Evolutionary conservation across 2,888 invertebrate species (phyloP), one percentile per base, ranked within the genome.

Genomic region (Orthosia gracilis): DNA sequence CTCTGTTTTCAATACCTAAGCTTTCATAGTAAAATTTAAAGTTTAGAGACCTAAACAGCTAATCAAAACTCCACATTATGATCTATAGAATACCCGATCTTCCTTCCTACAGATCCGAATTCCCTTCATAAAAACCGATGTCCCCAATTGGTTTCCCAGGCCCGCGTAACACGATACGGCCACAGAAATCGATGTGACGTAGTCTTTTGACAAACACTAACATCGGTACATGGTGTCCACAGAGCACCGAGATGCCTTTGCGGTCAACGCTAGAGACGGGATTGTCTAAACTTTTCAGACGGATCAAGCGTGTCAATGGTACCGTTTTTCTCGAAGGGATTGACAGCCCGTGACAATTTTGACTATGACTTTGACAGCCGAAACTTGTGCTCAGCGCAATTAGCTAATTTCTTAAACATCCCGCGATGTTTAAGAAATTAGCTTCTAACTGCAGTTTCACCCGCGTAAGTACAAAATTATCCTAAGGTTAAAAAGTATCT

Each of bases 111-210:
- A 68, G 68, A 67, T 66, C 26, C 40, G 55, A 62, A 40, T 47
- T 62, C 62, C 26, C 49, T 57, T 69, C 76, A 76, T 76, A 76
- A 78, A 67, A 78, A 15, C 31, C 62, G n/a, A 74, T 69, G 62
- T 69, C 66, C 74, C 65, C 80, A 69, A 73, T 79, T 79, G 74
- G 78, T 79, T 79, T 61, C 68, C 54, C 45, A 57, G 54, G 52
- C 65, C 21, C 66, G 21, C 26, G 77, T 63, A 64, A 81, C 63
- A 9, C 52, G 72, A 76, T 70, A 76, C 69, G 62, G 50, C 52
- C 50, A 58, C 58, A 73, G 68, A 82, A 82, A 78, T 81, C 73
- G 45, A 70, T 73, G 73, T 64, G 78, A 69, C 82, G 73, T 82
- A 73, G 71, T 70, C 68, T 71, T 73, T 70, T 70, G 73, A 82